These are phyloP conservation scores for Melanotaenia trifasciata DNA, from an alignment of 2,797 vertebrate species.

Conservation along the genomic window DNA sequence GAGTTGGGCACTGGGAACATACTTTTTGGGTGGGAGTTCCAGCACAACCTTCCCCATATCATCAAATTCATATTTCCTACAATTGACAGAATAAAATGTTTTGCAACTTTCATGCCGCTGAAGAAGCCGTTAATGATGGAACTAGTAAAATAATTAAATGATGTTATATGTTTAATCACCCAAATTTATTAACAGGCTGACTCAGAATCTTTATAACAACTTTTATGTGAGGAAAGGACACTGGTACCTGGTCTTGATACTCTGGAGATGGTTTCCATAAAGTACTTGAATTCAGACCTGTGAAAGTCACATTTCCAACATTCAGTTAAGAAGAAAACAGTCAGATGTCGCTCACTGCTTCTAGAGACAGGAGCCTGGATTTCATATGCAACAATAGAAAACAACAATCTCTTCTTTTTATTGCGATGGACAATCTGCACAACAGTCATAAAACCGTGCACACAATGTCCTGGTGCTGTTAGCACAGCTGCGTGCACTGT, in stretches of 20 bases:
- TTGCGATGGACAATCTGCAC: not conserved
- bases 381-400: not conserved
- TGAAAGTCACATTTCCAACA: conserved; percentile 14
- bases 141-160: not conserved
- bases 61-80: conserved; percentile 84
- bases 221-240: not conserved
- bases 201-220: not conserved
- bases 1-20: conserved; percentile 76
- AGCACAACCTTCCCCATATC: conserved; percentile 81
- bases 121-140: not conserved
- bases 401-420: not conserved
- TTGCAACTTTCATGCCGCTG: not conserved
- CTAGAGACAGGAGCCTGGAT: too few relatives aligned
- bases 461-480: not conserved
- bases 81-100: conserved; percentile 4
- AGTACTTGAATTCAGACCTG: conserved; percentile 85
- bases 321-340: not conserved
- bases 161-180: not conserved
- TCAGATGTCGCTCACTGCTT: not conserved
- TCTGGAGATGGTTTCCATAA: conserved; percentile 71
- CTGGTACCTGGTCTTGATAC: conserved; percentile 81
- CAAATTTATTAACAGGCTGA: too few relatives aligned
- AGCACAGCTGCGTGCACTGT: not conserved
- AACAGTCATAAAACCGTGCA: not conserved
- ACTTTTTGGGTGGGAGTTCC: conserved; percentile 68